Base-by-base conservation (phyloP, 53 echinoderm and acorn worm genomes). In the Echinarachnius parma region DNA sequence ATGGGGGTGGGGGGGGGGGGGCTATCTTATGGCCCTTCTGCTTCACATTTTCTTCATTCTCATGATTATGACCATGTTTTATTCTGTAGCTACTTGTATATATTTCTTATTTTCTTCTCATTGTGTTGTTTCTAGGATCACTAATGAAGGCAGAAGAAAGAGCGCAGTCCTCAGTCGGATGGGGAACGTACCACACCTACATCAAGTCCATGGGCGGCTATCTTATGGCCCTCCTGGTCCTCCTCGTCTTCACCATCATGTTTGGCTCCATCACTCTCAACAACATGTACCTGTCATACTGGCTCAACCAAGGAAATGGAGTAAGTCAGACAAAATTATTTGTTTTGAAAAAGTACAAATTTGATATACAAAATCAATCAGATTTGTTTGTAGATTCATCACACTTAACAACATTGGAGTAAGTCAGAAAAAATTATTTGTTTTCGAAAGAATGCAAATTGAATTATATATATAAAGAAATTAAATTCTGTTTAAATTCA, bases 231-330 rank as follows among this genome's bases (percentile, higher is more conserved):
- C 27, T 88, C 0, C 80, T 96, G 9, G 83, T 91, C 30, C 70
- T 88, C 28, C 54, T 85, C 55, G 64, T 77, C 45, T 96, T 86
- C 65, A n/a, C 85, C 34, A 72, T 96, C 0, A 85, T 87, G 77
- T 82, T 96, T 26, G 85, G 85, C 0, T 75, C 87, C 26, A 79
- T 96, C 46, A 87, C 88, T 14, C 81, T 96, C 78, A 90, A 90
- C 58, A 91, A 90, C 34, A 82, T 76, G 78, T 96, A 86, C 86
- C 91, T 96, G 5, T 82, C 85, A 48, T 85, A 60, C 66, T 96
- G 98, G 98, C 85, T 96, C 5, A 78, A 79, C 53, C 79, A 84
- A 53, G 91, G 85, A 9, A 75, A 85, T 36, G 93, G 93, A 23
- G 86, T 86, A 85, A 56, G 75, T 55, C 32, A 19, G 7, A n/a